phyloP scores from a whole-genome alignment of 2,113 vertebrate species.

The Heterochromis multidens region DNA sequence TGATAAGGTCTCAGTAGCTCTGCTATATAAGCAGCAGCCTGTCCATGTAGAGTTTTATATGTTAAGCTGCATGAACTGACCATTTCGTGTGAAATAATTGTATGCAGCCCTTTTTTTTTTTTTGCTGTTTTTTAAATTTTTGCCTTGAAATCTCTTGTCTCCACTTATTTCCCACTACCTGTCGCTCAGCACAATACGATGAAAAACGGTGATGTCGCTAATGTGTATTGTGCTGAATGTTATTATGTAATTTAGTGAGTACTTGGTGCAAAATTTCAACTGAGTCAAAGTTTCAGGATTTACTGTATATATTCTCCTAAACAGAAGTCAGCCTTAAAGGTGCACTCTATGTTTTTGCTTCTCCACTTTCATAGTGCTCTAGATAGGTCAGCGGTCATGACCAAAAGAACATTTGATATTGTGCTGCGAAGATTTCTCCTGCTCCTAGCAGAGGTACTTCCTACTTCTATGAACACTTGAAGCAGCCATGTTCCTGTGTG shows the following conservation, averaged over 20 bases:
- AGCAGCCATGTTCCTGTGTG: slow-evolving; percentile 19
- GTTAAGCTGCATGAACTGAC: not conserved
- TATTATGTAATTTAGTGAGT: too few relatives aligned
- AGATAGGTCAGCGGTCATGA: not conserved
- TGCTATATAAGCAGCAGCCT: rapidly evolving
- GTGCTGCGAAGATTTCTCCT: not conserved
- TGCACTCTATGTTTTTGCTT: too few relatives aligned
- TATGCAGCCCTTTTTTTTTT: not conserved
- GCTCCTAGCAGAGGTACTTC: not conserved
- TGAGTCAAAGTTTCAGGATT: not conserved
- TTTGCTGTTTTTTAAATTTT: too few relatives aligned
- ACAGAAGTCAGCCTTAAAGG: not conserved
- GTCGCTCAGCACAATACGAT: too few relatives aligned
- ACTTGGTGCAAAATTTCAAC: too few relatives aligned
- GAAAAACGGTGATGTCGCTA: too few relatives aligned
- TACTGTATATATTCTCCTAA: not conserved
- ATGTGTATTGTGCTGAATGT: too few relatives aligned
- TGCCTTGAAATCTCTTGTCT: too few relatives aligned
- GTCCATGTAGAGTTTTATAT: not conserved
- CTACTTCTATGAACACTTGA: slow-evolving; percentile 7
- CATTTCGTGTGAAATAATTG: not conserved
- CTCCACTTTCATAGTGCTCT: not conserved
- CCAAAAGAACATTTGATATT: not conserved
- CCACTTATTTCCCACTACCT: too few relatives aligned
- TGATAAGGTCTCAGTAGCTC: not conserved